Evolutionary conservation across 2,113 vertebrate genomes (phyloP), one percentile per base, ranked within the genome.

Genomic region (Rissa tridactyla): DNA sequence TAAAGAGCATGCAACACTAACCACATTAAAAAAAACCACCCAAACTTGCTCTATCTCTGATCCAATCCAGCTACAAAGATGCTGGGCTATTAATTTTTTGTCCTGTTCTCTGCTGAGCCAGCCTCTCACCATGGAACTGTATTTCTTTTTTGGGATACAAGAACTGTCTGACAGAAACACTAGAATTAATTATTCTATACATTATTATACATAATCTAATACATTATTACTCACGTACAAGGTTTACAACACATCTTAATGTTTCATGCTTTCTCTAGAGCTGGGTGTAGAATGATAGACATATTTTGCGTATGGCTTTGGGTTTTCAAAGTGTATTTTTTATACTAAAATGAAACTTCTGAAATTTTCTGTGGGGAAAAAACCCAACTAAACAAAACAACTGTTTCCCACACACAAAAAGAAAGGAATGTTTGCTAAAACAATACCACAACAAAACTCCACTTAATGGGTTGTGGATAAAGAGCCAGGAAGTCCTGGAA

Each of bases 51-150:
- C 52, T 47, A 4, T 5, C 54, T 29, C 25, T 61, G 42, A 82
- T 26, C 15, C n/a, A 58, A 16, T 38, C 68, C n/a, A 73, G 15
- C 75, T 55, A 57, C 32, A 64, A 38, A 65, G 82, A 88, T 49
- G 20, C 11, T 36, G 21, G 0, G 0, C 42, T 58, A 36, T 8
- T 62, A 3, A 17, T 5, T 61, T 65, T 66, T 51, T 66, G 29
- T 27, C 15, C n/a, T 46, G 6, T 55, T 52, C 42, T 78, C 36
- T 82, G 54, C 46, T 60, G 7, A 76, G n/a, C 2, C 4, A 6
- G 52, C 26, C 15, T 86, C 61, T 64, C 15, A 36, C 15, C 6
- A 27, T 2, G 11, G 14, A 66, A 62, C 5, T 18, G 7, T 11
- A 54, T 9, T 51, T 77, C 25, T 47, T 66, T 68, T 64, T 32